Evolutionary conservation across 2,797 vertebrate genomes (phyloP).

Genomic region (Tarsius wallacei): DNA sequence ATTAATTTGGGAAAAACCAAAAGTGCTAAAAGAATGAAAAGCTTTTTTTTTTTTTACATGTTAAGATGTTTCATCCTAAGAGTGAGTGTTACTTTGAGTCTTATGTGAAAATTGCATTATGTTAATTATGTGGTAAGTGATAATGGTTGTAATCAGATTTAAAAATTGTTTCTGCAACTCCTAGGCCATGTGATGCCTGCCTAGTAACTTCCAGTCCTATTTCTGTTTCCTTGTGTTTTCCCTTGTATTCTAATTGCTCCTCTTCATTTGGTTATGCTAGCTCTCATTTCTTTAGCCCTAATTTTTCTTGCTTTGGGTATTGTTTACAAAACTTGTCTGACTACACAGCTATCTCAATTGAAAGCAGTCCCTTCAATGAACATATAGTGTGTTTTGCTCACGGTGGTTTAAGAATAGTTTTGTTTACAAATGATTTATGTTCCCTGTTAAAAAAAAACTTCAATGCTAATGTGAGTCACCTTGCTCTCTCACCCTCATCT

Average conservation of each 20-base stretch:
- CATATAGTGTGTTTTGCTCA: constrained; percentile 89
- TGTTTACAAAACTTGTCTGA: constrained; percentile 63
- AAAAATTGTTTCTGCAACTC: constrained; percentile 65
- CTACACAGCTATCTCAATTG: constrained; percentile 33
- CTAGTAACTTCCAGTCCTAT: constrained; percentile 1
- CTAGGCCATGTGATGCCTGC: constrained; percentile 45
- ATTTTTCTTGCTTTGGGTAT: constrained; percentile 67
- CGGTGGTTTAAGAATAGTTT: constrained; percentile 91
- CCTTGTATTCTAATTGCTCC: neutral
- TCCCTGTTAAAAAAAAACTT: constrained; percentile 77
- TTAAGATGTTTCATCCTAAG: constrained; percentile 59
- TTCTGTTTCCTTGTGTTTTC: constrained; percentile 43
- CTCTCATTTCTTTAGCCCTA: constrained; percentile 48
- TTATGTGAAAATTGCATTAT: constrained; percentile 72
- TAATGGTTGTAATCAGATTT: constrained; percentile 60
- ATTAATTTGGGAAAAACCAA: neutral
- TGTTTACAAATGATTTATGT: constrained; percentile 73
- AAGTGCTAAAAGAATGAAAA: constrained; percentile 47
- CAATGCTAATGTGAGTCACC: constrained; percentile 80
- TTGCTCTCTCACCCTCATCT: constrained; percentile 88
- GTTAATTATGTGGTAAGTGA: constrained; percentile 52
- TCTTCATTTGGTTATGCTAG: constrained; percentile 44
- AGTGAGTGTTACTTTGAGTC: constrained; percentile 59
- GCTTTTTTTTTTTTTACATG: constrained; percentile 44
- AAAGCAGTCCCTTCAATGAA: constrained; percentile 57